Evolutionary conservation across 2,888 invertebrate genomes (phyloP).

Genomic region (Geotrupes spiniger): DNA sequence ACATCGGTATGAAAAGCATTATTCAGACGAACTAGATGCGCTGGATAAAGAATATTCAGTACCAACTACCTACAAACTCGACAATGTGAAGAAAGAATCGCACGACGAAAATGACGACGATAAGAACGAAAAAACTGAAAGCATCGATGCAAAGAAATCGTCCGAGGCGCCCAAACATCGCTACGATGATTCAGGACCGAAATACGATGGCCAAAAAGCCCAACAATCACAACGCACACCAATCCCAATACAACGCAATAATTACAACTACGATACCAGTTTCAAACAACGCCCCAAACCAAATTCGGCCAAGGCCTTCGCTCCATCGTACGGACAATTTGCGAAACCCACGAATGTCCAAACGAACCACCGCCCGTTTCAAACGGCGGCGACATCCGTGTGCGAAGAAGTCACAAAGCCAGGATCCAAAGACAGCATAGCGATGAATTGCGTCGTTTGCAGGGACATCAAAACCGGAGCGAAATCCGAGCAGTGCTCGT

Average conservation of each 20-base stretch:
- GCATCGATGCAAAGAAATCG: background rate
- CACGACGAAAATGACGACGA: conserved; percentile 5
- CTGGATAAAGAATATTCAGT: conserved; percentile 20
- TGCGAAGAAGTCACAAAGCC: conserved; percentile 64
- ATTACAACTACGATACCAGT: background rate
- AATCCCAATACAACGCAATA: background rate
- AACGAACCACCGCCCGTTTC: conserved; percentile 30
- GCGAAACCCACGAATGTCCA: conserved; percentile 12
- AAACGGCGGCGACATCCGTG: conserved; percentile 41
- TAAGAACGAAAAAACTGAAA: background rate
- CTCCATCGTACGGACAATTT: conserved; percentile 46
- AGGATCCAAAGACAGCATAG: conserved; percentile 37
- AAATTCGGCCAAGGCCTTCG: conserved; percentile 30
- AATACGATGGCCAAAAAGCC: background rate
- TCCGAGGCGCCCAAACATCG: background rate
- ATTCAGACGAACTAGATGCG: conserved; percentile 16
- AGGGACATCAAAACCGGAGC: conserved; percentile 55
- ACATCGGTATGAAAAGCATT: conserved; percentile 7
- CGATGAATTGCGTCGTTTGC: conserved; percentile 57
- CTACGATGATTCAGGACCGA: background rate
- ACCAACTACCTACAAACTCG: conserved; percentile 16
- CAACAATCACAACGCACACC: too few relatives aligned
- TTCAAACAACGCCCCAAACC: background rate
- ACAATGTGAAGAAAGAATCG: conserved; percentile 9
- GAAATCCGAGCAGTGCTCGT: conserved; percentile 59